Base-by-base conservation (phyloP, 2,888 invertebrate genomes). In the Noctua fimbriata region DNA sequence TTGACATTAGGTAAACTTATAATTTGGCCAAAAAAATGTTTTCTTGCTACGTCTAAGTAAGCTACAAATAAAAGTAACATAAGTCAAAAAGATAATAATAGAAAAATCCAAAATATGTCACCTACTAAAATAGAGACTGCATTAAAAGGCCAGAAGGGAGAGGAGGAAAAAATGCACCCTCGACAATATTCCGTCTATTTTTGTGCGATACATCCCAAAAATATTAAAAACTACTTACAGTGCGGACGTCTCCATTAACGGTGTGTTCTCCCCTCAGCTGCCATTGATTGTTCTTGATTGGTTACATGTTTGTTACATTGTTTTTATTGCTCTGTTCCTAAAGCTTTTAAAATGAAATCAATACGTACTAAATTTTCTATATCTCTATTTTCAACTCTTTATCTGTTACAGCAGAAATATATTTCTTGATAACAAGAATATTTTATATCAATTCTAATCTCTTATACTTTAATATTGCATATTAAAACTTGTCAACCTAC, bases 171-270 rank as follows among this genome's bases (percentile, higher is more conserved):
- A 88, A 89, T 88, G 89, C 91, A 92, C 94, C 95, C 94, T 91
- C 81, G 69, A 87, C 87, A 91, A 91, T 93, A 90, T 92, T 89
- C 36, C 87, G 89, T 94, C 95, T 96, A 95, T 96, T 95, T 94
- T 90, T 87, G 92, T 92, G 89, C 84, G 87, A 91, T 91, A 93
- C 95, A 94, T 95, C 95, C 95, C 94, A 92, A 95, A 95, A 96
- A 95, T 96, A 96, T 96, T 96, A 96, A 96, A 96, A 96, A 95
- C 92, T 94, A 95, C 95, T 96, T 95, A 96, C 91, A 84, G 85
- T 83, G 89, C 94, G 96, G 96, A 96, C 95, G 93, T 96, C 92
- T 96, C 96, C 93, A 95, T 96, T 96, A 96, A 95, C 96, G 92
- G 94, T 73, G 87, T 63, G 87, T 67, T 79, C 87, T 92, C 92